Conservation (phyloP, 1,140 invertebrate species). For the Drosophila sechellia region DNA sequence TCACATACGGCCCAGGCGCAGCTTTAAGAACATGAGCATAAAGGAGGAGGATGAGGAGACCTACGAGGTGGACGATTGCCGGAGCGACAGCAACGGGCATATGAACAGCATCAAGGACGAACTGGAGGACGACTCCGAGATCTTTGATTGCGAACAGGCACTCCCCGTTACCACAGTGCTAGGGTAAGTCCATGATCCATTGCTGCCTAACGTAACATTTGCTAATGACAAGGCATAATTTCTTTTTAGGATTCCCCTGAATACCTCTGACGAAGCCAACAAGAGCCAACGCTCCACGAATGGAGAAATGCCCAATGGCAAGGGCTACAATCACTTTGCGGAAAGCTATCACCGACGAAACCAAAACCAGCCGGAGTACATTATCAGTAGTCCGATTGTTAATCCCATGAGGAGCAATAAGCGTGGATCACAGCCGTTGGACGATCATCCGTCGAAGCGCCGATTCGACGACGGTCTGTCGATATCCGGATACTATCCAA, state of each 20-base stretch:
- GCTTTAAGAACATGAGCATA: slow-evolving; percentile 62
- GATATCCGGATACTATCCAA: slow-evolving; percentile 18
- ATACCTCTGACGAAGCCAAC: slow-evolving; percentile 26
- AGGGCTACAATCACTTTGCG: slow-evolving; percentile 17
- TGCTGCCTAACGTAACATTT: no score
- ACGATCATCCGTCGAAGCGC: slow-evolving; percentile 14
- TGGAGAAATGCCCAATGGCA: slow-evolving; percentile 49
- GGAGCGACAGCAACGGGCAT: slow-evolving; percentile 58
- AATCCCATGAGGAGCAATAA: slow-evolving; percentile 7
- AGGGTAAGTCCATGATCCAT: slow-evolving; percentile 39
- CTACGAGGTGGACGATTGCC: slow-evolving; percentile 54
- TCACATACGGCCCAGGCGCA: slow-evolving; percentile 78
- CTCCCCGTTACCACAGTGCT: slow-evolving; percentile 69
- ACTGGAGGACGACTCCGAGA: slow-evolving; percentile 49
- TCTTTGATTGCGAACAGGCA: slow-evolving; percentile 59
- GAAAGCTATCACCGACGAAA: slow-evolving; percentile 17
- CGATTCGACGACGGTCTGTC: slow-evolving; percentile 2
- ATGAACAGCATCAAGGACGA: slow-evolving; percentile 55
- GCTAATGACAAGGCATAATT: neutral
- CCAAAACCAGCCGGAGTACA: slow-evolving; percentile 45
- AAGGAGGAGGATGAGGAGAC: slow-evolving; percentile 54
- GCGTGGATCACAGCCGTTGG: neutral
- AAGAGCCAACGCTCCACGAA: slow-evolving; percentile 35
- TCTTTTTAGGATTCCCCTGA: slow-evolving; percentile 54
- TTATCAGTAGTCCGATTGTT: slow-evolving; percentile 29